Evolutionary conservation across 2,113 vertebrate species (phyloP).

Genomic region (Cephalopterus ornatus): DNA sequence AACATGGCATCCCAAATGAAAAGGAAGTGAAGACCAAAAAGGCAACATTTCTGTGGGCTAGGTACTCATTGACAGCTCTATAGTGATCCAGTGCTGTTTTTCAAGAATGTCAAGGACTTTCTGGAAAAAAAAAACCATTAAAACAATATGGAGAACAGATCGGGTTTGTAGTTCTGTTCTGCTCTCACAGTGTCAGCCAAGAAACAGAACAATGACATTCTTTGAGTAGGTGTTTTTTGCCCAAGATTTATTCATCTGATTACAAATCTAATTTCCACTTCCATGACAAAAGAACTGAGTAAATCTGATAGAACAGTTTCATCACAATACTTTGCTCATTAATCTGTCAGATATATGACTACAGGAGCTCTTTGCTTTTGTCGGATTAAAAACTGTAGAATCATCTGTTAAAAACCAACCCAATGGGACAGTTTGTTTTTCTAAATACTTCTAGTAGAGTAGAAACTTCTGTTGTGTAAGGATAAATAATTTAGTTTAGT

Average conservation of each 20-base stretch:
- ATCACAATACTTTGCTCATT: neutral
- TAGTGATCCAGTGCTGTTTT: neutral
- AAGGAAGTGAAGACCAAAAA: neutral
- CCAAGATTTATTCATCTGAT: neutral
- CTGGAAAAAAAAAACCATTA: neutral
- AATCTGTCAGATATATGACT: neutral
- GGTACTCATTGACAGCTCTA: neutral
- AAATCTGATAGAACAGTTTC: neutral
- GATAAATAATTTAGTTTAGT: neutral
- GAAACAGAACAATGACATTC: neutral
- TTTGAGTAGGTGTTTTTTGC: neutral
- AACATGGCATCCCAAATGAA: neutral
- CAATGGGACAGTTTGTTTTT: neutral
- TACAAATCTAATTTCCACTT: neutral
- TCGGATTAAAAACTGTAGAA: neutral
- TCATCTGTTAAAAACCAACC: neutral
- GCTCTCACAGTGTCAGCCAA: neutral
- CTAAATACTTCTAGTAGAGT: neutral
- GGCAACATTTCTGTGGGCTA: neutral
- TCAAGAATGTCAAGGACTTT: neutral
- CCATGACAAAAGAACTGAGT: neutral
- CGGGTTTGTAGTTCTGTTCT: neutral
- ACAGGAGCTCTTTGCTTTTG: neutral
- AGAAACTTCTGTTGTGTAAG: neutral
- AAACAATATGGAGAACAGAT: neutral